Evolutionary conservation across 2,113 vertebrate species (phyloP).

Genomic region (Dolichotis patagonum): DNA sequence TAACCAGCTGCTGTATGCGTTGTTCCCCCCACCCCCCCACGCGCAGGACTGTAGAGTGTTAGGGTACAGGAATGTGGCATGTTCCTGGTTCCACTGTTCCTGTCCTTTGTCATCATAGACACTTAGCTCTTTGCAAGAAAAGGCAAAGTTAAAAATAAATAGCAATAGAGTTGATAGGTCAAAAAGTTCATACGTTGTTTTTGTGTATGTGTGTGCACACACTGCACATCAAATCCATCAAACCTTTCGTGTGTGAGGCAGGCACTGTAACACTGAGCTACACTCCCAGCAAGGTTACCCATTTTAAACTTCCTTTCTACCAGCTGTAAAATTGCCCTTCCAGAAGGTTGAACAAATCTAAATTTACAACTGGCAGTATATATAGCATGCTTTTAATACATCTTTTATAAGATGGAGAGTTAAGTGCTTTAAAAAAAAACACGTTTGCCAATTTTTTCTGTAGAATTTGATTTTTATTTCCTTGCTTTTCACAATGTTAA

Average conservation of each 20-base stretch:
- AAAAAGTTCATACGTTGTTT: not conserved
- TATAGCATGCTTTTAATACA: not conserved
- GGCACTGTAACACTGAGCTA: not conserved
- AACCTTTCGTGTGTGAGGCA: not conserved
- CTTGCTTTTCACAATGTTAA: not conserved
- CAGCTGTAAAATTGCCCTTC: not conserved
- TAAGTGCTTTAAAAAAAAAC: not conserved
- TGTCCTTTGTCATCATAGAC: not conserved
- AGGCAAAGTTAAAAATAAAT: constrained; percentile 6
- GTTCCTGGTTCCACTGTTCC: not conserved
- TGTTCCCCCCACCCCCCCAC: not conserved
- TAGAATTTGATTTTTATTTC: not conserved
- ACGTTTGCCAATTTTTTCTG: not conserved
- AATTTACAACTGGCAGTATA: not conserved
- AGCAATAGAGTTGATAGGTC: not conserved
- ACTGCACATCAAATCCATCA: not conserved
- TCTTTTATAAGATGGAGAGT: constrained; percentile 37
- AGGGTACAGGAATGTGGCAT: accelerated
- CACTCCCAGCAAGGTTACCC: not conserved
- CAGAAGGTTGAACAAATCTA: not conserved
- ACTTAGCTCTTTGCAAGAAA: not conserved
- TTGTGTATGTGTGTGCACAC: not conserved
- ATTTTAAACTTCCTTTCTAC: not conserved
- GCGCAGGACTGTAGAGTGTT: not conserved
- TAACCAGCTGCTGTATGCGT: not conserved